Conservation (phyloP, 2,888 invertebrate species). For the Chymomyza caudatula region DNA sequence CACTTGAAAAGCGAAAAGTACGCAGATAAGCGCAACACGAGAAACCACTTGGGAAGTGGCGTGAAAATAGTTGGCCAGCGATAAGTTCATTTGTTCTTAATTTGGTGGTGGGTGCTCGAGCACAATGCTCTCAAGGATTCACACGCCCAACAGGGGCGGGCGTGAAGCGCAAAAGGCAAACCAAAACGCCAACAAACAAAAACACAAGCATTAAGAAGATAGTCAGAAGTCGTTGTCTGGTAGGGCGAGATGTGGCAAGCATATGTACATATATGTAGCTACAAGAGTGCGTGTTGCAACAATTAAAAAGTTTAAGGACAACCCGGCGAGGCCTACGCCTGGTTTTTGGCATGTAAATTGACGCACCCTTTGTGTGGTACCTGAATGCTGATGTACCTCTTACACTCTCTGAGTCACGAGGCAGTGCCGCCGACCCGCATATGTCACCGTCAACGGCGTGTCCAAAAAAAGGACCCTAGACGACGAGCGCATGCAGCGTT, state of each 20-base stretch:
- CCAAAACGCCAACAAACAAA: conserved; percentile 48
- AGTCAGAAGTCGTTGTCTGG: conserved; percentile 21
- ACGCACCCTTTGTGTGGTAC: conserved; percentile 53
- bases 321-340: conserved; percentile 13
- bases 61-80: conserved; percentile 64
- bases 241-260: conserved; percentile 36
- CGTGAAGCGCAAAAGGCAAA: conserved; percentile 46
- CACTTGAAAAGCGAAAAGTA: conserved; percentile 31
- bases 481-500: conserved; percentile 63
- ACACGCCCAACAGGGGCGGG: conserved; percentile 7
- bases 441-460: conserved; percentile 57
- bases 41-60: conserved; percentile 70
- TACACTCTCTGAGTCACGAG: conserved; percentile 41
- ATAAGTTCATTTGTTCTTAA: conserved; percentile 69
- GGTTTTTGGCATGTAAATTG: conserved; percentile 58
- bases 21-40: conserved; percentile 59
- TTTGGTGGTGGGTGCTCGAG: conserved; percentile 51
- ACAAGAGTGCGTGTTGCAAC: conserved; percentile 69
- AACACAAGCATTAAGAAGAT: conserved; percentile 37
- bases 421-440: conserved; percentile 53
- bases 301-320: conserved; percentile 57
- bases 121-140: conserved; percentile 16
- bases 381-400: conserved; percentile 10
- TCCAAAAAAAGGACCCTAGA: conserved; percentile 59
- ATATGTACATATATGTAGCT: no score